Percentiles rank a stretch among this genome's conserved stretches.
These are phyloP conservation scores for Hylaeus volcanicus DNA, from an alignment of 1,140 invertebrate species.

Conservation along the genomic window DNA sequence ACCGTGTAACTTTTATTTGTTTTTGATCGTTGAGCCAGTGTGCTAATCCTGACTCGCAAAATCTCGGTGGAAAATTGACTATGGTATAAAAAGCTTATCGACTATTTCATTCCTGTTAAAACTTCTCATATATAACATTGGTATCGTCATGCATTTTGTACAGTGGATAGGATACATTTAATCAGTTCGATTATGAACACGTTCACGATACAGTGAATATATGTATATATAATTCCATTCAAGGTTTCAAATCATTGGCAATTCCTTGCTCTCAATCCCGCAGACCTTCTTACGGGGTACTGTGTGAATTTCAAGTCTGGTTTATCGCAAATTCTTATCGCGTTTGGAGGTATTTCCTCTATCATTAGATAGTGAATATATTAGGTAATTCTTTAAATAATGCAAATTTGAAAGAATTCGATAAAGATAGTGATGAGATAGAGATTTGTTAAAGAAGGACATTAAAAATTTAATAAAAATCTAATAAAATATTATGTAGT, in stretches of 20 bases:
- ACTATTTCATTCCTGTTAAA: slow-evolving; percentile 20
- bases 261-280: slow-evolving; percentile 1
- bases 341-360: background rate
- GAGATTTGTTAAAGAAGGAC: no score
- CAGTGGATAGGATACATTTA: background rate
- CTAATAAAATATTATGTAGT: no score
- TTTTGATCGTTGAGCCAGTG: background rate
- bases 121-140: slow-evolving; percentile 11
- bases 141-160: slow-evolving; percentile 21
- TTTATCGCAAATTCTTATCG: background rate
- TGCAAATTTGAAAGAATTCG: no score
- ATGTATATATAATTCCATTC: background rate
- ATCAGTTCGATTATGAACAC: background rate
- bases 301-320: background rate
- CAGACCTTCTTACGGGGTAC: background rate
- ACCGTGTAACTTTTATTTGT: slow-evolving; percentile 9
- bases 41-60: slow-evolving; percentile 3
- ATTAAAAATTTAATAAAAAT: no score
- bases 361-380: background rate
- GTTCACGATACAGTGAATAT: slow-evolving; percentile 15
- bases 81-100: slow-evolving; percentile 39
- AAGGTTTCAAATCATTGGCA: background rate
- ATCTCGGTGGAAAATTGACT: slow-evolving; percentile 28
- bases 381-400: no score
- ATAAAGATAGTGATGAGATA: no score